Base-by-base conservation (phyloP, 2,888 invertebrate species). In the Leucozona laternaria region DNA sequence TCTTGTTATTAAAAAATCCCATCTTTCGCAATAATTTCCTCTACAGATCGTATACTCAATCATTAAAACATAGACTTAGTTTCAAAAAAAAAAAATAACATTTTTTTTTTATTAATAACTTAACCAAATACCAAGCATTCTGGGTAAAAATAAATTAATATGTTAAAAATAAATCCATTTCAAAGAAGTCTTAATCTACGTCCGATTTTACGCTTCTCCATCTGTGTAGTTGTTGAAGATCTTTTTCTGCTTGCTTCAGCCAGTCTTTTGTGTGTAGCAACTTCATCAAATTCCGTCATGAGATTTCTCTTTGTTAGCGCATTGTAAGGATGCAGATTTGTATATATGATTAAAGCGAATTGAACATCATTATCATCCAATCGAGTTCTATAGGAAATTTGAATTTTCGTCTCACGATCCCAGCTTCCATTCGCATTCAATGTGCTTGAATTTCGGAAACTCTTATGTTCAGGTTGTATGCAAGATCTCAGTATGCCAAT, bases 261-360 rank as follows among this genome's bases (percentile, higher is more conserved):
- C 8, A 68, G 62, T 60, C 75, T 50, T 76, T 81, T 78, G 2
- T 72, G 45, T 8, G 71, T 57, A 7, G 84, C 72, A 28, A 88
- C 73, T 79, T 89, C 84, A 43, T 89, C 77, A 79, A 91, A 90
- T 85, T 90, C 90, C n/a, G 80, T 70, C 83, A 91, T 89, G 10
- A 91, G 88, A 89, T 90, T 90, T 45, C 90, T 89, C 48, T 89
- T 89, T n/a, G 88, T 66, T 57, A 66, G 60, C 15, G 40, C 66
- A 60, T 78, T 86, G 28, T 82, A 82, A 17, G 68, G 64, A 71
- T 75, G 88, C n/a, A 89, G 34, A 71, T 90, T 88, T 72, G 90
- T 90, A 86, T 91, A 91, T 53, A 90, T 90, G 15, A 91, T 89
- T 70, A 91, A 86, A 10, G 90, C 90, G 70, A 90, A 90, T 89